Evolutionary conservation across 2,888 invertebrate genomes (phyloP).

Genomic region (Prosapia bicincta): DNA sequence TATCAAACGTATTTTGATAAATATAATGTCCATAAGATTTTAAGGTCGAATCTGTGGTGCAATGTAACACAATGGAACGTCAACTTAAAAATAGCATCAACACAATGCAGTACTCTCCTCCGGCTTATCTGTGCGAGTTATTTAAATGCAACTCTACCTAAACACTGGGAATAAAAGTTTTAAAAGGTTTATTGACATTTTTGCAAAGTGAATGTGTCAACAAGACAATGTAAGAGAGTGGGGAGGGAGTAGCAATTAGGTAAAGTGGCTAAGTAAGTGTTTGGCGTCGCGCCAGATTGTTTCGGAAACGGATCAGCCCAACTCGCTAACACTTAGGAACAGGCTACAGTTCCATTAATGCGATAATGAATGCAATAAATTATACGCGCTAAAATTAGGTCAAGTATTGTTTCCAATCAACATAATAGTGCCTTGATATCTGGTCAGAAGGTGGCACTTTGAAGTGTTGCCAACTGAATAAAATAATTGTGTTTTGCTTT

Average conservation of each 20-base stretch:
- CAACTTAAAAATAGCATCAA: too few relatives aligned
- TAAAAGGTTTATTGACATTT: slow-evolving; percentile 2
- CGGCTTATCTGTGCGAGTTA: too few relatives aligned
- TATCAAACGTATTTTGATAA: too few relatives aligned
- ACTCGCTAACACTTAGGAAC: not conserved
- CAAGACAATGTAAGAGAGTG: not conserved
- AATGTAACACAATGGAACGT: too few relatives aligned
- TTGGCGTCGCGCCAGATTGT: not conserved
- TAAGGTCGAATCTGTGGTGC: too few relatives aligned
- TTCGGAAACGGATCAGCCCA: not conserved
- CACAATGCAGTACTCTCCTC: too few relatives aligned
- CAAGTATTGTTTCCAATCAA: not conserved
- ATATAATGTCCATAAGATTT: too few relatives aligned
- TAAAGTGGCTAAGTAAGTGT: not conserved
- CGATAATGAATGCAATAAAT: not conserved
- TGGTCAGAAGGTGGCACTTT: not conserved
- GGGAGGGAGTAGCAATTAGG: not conserved
- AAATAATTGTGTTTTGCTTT: too few relatives aligned
- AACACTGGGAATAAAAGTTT: not conserved
- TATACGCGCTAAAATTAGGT: not conserved
- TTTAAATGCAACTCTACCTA: not conserved
- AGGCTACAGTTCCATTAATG: not conserved
- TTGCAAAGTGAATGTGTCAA: not conserved
- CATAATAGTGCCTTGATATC: not conserved
- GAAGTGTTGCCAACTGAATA: too few relatives aligned